phyloP scores from a whole-genome alignment of 2,113 vertebrate species.

The Catharus bicknelli region DNA sequence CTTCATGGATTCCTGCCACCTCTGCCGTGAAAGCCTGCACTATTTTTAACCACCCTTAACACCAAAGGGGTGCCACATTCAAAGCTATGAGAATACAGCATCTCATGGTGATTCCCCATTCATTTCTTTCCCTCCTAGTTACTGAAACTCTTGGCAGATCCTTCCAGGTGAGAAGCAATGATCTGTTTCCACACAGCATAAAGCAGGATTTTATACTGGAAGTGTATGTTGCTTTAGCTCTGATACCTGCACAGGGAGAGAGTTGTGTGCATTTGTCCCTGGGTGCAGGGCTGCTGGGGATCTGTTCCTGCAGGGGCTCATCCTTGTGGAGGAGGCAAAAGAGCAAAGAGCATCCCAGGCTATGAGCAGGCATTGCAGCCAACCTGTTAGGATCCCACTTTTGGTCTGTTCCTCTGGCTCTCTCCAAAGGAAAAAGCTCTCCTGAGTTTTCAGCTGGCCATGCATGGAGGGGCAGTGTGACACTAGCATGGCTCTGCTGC shows the following conservation, averaged over 20 bases:
- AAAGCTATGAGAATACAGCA: not conserved
- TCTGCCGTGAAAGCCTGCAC: not conserved
- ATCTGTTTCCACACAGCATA: not conserved
- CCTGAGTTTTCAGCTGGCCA: not conserved
- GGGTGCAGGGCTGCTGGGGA: too few relatives aligned
- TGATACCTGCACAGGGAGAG: not conserved
- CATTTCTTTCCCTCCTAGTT: not conserved
- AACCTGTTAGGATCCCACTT: not conserved
- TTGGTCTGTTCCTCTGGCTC: not conserved
- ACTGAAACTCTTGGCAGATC: not conserved
- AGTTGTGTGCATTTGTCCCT: accelerated
- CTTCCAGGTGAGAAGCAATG: not conserved
- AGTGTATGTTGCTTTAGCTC: not conserved
- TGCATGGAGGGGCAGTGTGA: accelerated
- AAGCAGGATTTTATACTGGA: not conserved
- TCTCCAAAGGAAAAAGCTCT: not conserved
- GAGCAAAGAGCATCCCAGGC: not conserved
- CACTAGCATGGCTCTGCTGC: not conserved
- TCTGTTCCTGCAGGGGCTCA: not conserved
- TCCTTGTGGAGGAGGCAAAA: not conserved
- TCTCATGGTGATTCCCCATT: not conserved
- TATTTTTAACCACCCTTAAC: not conserved
- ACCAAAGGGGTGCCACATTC: not conserved
- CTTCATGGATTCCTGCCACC: not conserved
- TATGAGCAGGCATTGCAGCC: not conserved